Base-by-base conservation (phyloP, 35 echinoderm and acorn worm genomes). In the Ophioderma brevispina region DNA sequence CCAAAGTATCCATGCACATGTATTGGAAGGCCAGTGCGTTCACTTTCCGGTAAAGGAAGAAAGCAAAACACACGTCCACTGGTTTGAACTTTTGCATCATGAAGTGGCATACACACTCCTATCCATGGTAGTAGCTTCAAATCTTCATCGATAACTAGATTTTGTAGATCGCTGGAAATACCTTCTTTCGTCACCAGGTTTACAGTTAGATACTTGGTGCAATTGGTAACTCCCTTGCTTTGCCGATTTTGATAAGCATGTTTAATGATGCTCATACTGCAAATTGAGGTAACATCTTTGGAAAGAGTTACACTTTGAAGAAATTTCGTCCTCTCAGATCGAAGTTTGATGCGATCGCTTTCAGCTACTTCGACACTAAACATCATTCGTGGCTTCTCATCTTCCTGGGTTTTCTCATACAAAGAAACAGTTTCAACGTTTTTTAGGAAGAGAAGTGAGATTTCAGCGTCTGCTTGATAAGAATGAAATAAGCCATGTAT, bases 1-100 rank as follows among this genome's bases (percentile, higher is more conserved):
- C 89, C 96, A 87, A 98, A 98, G 76, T 87, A 94, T n/a, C 92
- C 96, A 87, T 98, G 63, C 6, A 94, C 49, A 85, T 97, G 93
- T 35, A 99, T 88, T 19, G 97, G 97, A 39, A 99, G 84, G 37
- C 97, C 97, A 49, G 93, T 92, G 10, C 21, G 33, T 59, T 85
- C 83, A 64, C 94, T 95, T 36, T 92, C 90, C 64, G 97, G 94
- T 14, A 99, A 75, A 31, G 97, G 97, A 17, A 99, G 91, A 50
- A 99, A 99, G 75, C 97, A 99, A 76, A 95, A 99, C 15, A 91
- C 89, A 38, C 97, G 84, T 8, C 97, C 97, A 13, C 37, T 25
- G 32, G 63, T 32, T 1, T 55, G 8, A 0, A 1, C 35, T 1
- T 59, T 70, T 18, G 63, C 13, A 32, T 70, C 34, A 33, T 33